Evolutionary conservation across 2,113 vertebrate genomes (phyloP).

Genomic region (Entomyzon cyanotis): DNA sequence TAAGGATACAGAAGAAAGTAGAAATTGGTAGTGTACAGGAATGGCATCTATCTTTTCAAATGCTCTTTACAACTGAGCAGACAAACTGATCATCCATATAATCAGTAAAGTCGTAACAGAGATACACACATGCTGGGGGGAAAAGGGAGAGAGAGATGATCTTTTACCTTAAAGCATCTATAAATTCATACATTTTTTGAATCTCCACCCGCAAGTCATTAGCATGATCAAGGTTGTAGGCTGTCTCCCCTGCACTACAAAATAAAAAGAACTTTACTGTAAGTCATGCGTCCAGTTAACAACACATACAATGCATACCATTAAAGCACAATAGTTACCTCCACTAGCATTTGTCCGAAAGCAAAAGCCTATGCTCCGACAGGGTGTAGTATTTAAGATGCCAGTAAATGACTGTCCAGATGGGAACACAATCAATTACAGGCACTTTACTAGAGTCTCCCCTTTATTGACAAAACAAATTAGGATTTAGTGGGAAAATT

Average conservation of each 20-base stretch:
- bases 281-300: background rate
- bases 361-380: background rate
- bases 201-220: constrained; percentile 89
- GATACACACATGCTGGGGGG: background rate
- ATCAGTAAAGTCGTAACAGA: background rate
- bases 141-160: background rate
- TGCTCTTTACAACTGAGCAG: background rate
- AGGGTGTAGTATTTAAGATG: background rate
- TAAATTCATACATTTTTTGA: constrained; percentile 93
- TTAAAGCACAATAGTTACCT: background rate
- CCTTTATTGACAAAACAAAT: background rate
- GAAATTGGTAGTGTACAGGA: background rate
- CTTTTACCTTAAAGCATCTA: constrained; percentile 92
- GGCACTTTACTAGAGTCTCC: background rate
- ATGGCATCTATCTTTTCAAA: background rate
- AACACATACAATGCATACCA: background rate
- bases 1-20: background rate
- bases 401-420: background rate
- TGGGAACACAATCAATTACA: background rate
- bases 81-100: background rate
- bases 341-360: background rate
- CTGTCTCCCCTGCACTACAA: constrained; percentile 89
- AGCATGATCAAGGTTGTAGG: constrained; percentile 88
- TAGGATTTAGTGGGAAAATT: background rate
- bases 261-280: background rate